Evolutionary conservation across 2,113 vertebrate species (phyloP).

Genomic region (Dryoscopus gambensis): DNA sequence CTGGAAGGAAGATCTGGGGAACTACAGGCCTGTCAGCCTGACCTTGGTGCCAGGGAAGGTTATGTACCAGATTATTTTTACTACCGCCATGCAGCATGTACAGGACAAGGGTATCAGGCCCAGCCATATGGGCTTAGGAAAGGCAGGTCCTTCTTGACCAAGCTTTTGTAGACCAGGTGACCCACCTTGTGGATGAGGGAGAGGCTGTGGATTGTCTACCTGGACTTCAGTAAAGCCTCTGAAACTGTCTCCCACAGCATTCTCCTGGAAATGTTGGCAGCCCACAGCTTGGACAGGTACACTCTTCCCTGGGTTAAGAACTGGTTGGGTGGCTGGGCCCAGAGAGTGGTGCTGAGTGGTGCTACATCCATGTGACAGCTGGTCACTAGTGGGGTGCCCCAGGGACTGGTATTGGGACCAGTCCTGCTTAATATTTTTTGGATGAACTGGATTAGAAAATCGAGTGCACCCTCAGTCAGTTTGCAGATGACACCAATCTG

Average conservation of each 20-base stretch:
- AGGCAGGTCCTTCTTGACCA: background rate
- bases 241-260: background rate
- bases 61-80: background rate
- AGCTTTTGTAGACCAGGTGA: background rate
- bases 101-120: background rate
- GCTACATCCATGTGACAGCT: fast-evolving
- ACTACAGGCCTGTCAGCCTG: background rate
- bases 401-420: background rate
- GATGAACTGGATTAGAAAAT: background rate
- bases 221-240: background rate
- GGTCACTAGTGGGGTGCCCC: too few relatives aligned
- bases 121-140: background rate
- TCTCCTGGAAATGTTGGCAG: background rate
- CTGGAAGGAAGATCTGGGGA: background rate
- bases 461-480: background rate
- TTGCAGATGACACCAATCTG: background rate
- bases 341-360: too few relatives aligned
- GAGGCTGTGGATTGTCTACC: background rate
- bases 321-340: background rate
- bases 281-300: too few relatives aligned
- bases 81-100: background rate
- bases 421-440: background rate
- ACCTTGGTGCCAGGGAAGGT: background rate
- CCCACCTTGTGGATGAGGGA: background rate
- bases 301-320: background rate